Evolutionary conservation across 2,797 vertebrate genomes (phyloP), one percentile per base, ranked within the genome.

Genomic region (Distichodus sexfasciatus): DNA sequence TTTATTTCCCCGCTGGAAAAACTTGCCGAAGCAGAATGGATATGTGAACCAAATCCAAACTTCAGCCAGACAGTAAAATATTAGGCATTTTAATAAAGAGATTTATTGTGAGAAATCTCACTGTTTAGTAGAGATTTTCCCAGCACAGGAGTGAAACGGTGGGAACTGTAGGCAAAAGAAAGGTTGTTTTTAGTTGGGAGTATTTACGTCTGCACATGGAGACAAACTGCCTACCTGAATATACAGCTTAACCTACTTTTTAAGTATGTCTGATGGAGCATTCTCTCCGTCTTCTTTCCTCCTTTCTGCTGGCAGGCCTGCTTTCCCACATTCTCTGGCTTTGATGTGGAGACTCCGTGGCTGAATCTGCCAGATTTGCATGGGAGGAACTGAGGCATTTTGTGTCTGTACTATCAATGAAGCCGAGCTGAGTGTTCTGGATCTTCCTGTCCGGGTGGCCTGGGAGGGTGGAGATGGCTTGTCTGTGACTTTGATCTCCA

Each of bases 281-380:
- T 50, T 40, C 43, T 41, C 33, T 44, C 8, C 47, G 3, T 33
- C 2, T 31, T 40, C 26, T 43, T 47, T 15, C 8, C 35, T 26
- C 41, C 2, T 40, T 69, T 31, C 28, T 29, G 21, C 15, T 61
- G 41, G 38, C 28, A 66, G n/a, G 23, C 14, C 12, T 65, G 44
- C 41, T 7, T 40, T 73, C 44, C 35, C 15, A 4, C 51, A 67
- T 66, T 69, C 38, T 58, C 29, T 48, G 38, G 61, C 46, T 77
- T 48, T 69, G 55, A 66, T 28, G 17, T 66, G n/a, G 55, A 44
- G 29, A 21, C 47, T 62, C n/a, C 35, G 65, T 60, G 50, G 71
- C 69, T 57, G 8, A 19, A 71, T 80, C 58, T 68, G 36, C 14
- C 29, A 46, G 64, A 71, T 76, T 61, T 62, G 76, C 60, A 38